Base-by-base conservation (phyloP, 2,797 vertebrate species). In the Diplodus puntazzo region DNA sequence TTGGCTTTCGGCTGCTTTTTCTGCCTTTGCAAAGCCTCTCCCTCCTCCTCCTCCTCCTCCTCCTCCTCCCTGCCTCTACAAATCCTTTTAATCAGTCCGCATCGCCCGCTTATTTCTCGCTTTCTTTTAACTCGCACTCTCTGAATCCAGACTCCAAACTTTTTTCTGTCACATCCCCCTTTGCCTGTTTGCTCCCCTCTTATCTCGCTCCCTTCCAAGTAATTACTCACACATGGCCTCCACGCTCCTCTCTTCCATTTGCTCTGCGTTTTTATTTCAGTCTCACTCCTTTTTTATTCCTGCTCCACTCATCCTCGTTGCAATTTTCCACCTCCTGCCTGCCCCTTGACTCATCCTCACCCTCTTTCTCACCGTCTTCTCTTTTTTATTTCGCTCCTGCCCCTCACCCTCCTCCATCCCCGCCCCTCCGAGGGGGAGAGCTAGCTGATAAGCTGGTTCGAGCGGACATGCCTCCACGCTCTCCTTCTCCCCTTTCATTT, bases 401-500 rank as follows among this genome's bases (percentile, higher is more conserved):
- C 73, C 34, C 60, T 60, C 59, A 0, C 50, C 60, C 72, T 80
- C 74, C 54, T 43, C 53, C 81, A 20, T 74, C 74, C 27, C 34
- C 0, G 2, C 75, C 62, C 86, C 72, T 80, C 82, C 55, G 1
- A 30, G 30, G 84, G 59, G 60, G 69, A 59, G 85, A 75, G 69
- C 65, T n/a, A 6, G 63, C 62, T 43, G 85, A 88, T 86, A 92
- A 87, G 81, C 73, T 18, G 3, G 62, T 83, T 81, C 5, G 25
- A 83, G 63, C 16, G 16, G 81, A 77, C 83, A 82, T 64, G 79
- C 66, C 75, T 83, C 74, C 73, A 61, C 57, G 85, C 67, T 84
- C 72, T 67, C 64, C 77, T 75, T 68, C 72, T 84, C 50, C n/a
- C 49, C 57, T 89, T 84, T 87, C 60, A 77, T 90, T 89, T 80